These are phyloP conservation scores for Stenoptilia bipunctidactyla DNA, from an alignment of 2,888 invertebrate species.

Conservation along the genomic window DNA sequence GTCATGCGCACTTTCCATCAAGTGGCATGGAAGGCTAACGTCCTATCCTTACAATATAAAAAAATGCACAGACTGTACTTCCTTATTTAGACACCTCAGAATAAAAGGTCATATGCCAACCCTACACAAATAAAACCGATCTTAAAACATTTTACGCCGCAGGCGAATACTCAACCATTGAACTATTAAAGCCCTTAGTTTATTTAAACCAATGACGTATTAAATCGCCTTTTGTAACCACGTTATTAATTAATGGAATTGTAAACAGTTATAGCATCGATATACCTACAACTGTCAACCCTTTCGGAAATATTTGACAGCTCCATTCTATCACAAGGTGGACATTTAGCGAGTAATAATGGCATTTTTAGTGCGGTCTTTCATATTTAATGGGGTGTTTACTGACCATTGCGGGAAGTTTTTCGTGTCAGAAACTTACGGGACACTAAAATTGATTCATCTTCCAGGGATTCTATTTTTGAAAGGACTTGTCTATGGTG, in stretches of 20 bases:
- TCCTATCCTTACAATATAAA: too few species aligned
- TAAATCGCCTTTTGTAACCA: conserved; percentile 14
- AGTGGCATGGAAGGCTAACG: too few species aligned
- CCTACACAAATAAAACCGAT: too few species aligned
- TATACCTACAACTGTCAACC: conserved; percentile 21
- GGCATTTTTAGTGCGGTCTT: conserved; percentile 58
- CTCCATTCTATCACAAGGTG: conserved; percentile 61
- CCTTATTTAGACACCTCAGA: too few species aligned
- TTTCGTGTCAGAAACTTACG: conserved; percentile 31
- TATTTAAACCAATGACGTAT: conserved; percentile 28
- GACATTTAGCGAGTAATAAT: conserved; percentile 59
- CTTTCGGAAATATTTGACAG: conserved; percentile 46
- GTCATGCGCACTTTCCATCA: too few species aligned
- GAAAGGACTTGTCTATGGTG: background rate
- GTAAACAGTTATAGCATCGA: conserved; percentile 15
- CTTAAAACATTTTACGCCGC: too few species aligned
- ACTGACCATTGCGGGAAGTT: conserved; percentile 58
- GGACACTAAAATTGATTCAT: conserved; percentile 59
- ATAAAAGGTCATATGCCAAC: too few species aligned
- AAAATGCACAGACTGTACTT: too few species aligned
- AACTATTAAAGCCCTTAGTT: too few species aligned
- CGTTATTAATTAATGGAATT: conserved; percentile 14
- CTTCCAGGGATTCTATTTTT: conserved; percentile 17
- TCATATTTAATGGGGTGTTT: conserved; percentile 67
- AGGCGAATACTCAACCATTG: too few species aligned